Base-by-base conservation (phyloP, 2,888 invertebrate species). In the Arctia plantaginis region DNA sequence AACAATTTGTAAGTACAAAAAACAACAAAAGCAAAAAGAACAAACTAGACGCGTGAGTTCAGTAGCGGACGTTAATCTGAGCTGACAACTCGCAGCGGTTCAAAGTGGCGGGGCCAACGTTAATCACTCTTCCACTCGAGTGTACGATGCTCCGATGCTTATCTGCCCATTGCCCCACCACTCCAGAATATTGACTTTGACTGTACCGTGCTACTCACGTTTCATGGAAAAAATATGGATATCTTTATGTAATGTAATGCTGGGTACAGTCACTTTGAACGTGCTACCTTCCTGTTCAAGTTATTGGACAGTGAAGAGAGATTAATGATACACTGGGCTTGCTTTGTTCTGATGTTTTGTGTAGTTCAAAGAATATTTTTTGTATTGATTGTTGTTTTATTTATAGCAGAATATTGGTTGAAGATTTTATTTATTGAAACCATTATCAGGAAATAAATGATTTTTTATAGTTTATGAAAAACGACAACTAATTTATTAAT, bases 141-240 rank as follows among this genome's bases (percentile, higher is more conserved):
- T 91, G 91, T 92, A 86, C 92, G 91, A 91, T 92, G 90, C 88
- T 90, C 92, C 92, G 91, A 92, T 93, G 90, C 89, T 90, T 93
- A 93, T 93, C 89, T 88, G 89, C 89, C 85, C 88, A 89, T 89
- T 87, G 88, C 86, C 82, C 87, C 84, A 87, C 84, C 90, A 87
- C 88, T 87, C 85, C 88, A 89, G 87, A 89, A 90, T 87, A 91
- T 91, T 88, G 91, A 89, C 91, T 88, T 82, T 88, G 92, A 91
- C 89, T 88, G 88, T 89, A 88, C 89, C 87, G 83, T 82, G 83
- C 78, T 83, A 78, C 83, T 85, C 80, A 78, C 78, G 83, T 85
- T 80, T 83, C 81, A 80, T 76, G 82, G 80, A 82, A 82, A 80
- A 85, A 83, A 80, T 81, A 83, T 83, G 85, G 81, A 83, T 86